These are phyloP conservation scores for Hypomecis atomaria DNA, from an alignment of 2,888 invertebrate species.

Conservation along the genomic window DNA sequence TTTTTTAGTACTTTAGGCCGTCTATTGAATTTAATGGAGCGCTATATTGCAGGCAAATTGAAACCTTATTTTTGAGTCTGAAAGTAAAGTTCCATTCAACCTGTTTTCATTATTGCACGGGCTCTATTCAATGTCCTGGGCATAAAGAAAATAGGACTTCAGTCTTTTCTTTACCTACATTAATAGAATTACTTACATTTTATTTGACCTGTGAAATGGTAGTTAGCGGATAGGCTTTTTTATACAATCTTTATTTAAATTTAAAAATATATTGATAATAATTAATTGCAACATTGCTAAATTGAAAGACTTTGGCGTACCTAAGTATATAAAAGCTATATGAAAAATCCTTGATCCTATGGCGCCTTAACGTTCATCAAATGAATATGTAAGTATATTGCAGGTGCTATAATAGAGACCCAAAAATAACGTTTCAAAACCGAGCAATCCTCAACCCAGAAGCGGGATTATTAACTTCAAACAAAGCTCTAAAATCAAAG, in stretches of 20 bases:
- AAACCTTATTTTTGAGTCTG: conserved; percentile 20
- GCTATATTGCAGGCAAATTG: conserved; percentile 9
- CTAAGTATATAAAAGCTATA: too few species aligned
- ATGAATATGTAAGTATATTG: not conserved
- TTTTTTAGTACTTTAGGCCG: conserved; percentile 32
- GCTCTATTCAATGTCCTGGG: conserved; percentile 26
- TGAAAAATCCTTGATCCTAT: too few species aligned
- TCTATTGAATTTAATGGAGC: conserved; percentile 34
- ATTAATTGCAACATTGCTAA: too few species aligned
- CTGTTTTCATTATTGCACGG: conserved; percentile 24
- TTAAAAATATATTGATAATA: too few species aligned
- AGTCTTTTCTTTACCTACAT: conserved; percentile 26
- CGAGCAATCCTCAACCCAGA: conserved; percentile 24
- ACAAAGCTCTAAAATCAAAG: conserved; percentile 50
- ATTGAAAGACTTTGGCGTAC: too few species aligned
- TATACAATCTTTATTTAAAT: too few species aligned
- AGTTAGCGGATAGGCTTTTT: too few species aligned
- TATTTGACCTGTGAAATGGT: too few species aligned
- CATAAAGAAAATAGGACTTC: conserved; percentile 35
- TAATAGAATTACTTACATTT: conserved; percentile 1
- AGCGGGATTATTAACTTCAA: conserved; percentile 45
- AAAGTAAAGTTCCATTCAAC: conserved; percentile 12
- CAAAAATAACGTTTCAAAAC: conserved; percentile 1
- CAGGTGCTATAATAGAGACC: not conserved
- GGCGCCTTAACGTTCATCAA: too few species aligned